Percentiles rank a stretch among this genome's conserved stretches.
Evolutionary conservation across 2,113 vertebrate species (phyloP).

Genomic region (Murina feae): DNA sequence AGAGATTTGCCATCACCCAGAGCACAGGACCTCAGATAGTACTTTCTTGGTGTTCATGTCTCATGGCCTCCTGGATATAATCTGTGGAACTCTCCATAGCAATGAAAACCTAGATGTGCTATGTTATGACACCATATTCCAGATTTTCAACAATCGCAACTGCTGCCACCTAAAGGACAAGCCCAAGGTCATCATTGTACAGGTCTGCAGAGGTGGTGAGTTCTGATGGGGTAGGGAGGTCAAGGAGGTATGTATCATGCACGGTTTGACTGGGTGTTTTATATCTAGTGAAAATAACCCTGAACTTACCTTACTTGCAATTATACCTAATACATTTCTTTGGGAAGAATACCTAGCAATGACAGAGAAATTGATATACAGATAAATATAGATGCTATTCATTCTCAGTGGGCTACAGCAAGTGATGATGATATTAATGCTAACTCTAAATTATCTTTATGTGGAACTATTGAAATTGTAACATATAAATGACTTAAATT

Average conservation of each 20-base stretch:
- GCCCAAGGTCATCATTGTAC: slow-evolving; percentile 87
- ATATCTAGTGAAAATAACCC: neutral
- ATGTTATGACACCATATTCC: slow-evolving; percentile 75
- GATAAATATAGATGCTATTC: neutral
- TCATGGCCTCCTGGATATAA: slow-evolving; percentile 76
- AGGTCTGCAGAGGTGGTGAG: slow-evolving; percentile 86
- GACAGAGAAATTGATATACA: neutral
- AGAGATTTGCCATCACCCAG: slow-evolving; percentile 72
- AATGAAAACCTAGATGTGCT: slow-evolving; percentile 58
- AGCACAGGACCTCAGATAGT: slow-evolving; percentile 84
- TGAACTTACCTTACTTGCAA: neutral
- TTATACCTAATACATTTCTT: neutral
- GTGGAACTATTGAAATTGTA: neutral
- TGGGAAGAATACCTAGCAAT: neutral
- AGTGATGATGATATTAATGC: neutral
- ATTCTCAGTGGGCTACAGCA: neutral
- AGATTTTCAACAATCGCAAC: slow-evolving; percentile 76
- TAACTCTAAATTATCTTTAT: neutral
- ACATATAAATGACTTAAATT: neutral
- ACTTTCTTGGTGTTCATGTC: slow-evolving; percentile 88
- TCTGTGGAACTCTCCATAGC: slow-evolving; percentile 75
- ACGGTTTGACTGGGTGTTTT: neutral
- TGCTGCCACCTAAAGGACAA: slow-evolving; percentile 81
- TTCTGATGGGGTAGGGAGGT: neutral
- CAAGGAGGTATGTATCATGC: neutral